A percentile compares a stretch with the other conserved stretches of the same genome.
phyloP scores from a whole-genome alignment of 2,888 invertebrate species.

The Spilosoma lubricipeda region DNA sequence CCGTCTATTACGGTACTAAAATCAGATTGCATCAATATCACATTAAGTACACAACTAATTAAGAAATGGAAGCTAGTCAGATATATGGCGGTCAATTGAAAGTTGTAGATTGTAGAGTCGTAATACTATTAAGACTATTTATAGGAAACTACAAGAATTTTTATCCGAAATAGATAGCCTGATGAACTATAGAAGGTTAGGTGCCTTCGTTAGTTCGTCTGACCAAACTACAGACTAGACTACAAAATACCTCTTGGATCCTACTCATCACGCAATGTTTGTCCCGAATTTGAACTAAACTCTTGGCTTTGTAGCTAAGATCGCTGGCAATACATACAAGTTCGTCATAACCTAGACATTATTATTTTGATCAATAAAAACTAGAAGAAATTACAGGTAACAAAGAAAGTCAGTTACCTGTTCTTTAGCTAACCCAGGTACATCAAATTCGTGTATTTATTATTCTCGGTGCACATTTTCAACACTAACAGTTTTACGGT shows the following conservation, averaged over 20 bases:
- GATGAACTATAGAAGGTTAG: too few species aligned
- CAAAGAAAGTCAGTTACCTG: neutral
- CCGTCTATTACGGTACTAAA: constrained; percentile 27
- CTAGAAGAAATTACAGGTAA: neutral
- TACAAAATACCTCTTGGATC: too few species aligned
- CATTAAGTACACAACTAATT: neutral
- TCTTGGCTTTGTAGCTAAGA: neutral
- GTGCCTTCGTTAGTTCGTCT: too few species aligned
- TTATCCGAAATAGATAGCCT: neutral
- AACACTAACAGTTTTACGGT: neutral
- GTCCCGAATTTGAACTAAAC: too few species aligned
- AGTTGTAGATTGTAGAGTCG: neutral
- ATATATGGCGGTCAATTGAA: neutral
- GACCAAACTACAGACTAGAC: too few species aligned
- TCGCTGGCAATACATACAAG: neutral
- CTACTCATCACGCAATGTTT: too few species aligned
- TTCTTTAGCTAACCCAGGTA: neutral
- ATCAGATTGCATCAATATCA: neutral
- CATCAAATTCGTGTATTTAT: neutral
- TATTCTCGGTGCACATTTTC: neutral
- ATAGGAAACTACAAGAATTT: neutral
- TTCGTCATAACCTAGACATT: neutral
- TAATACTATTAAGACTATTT: too few species aligned
- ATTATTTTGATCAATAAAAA: neutral
- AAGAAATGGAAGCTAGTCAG: neutral